A percentile compares a stretch with the other conserved stretches of the same genome.
Evolutionary conservation across 2,797 vertebrate genomes (phyloP).

Genomic region (Anableps anableps): DNA sequence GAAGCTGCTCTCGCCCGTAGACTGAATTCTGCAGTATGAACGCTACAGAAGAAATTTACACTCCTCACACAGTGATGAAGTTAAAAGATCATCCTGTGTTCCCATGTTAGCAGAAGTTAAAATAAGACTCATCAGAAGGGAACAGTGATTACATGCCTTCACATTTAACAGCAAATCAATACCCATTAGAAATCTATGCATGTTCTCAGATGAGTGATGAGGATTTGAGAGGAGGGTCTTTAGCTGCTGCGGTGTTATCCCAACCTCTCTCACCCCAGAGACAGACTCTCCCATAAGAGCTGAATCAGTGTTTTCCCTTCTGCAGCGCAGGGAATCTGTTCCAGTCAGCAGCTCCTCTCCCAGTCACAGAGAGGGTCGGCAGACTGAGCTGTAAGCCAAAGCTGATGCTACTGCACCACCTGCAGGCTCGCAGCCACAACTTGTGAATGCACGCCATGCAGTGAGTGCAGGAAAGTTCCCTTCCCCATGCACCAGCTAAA

Average conservation of each 20-base stretch:
- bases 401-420: conserved; percentile 84
- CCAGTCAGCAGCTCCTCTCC: conserved; percentile 76
- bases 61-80: conserved; percentile 14
- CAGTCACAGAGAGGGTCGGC: conserved; percentile 64
- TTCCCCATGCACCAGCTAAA: conserved; percentile 2
- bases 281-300: conserved; percentile 72
- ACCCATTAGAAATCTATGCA: conserved; percentile 16
- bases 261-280: conserved; percentile 62
- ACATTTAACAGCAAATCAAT: conserved; percentile 58
- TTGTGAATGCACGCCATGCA: conserved; percentile 1
- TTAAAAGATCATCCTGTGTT: background rate
- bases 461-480: conserved; percentile 31
- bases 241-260: conserved; percentile 45
- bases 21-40: conserved; percentile 4
- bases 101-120: conserved; percentile 1
- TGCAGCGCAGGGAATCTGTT: conserved; percentile 67
- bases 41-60: conserved; percentile 5
- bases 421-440: conserved; percentile 75
- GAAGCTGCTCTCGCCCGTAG: conserved; percentile 28
- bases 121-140: conserved; percentile 18
- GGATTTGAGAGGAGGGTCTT: conserved; percentile 43
- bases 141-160: conserved; percentile 13
- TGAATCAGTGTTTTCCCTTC: conserved; percentile 81
- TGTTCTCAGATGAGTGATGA: conserved; percentile 36
- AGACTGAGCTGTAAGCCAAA: conserved; percentile 63